A percentile compares a stretch with the other conserved stretches of the same genome.
Conservation (phyloP, 2,888 invertebrate genomes). For the Ormyrus pomaceus region DNA sequence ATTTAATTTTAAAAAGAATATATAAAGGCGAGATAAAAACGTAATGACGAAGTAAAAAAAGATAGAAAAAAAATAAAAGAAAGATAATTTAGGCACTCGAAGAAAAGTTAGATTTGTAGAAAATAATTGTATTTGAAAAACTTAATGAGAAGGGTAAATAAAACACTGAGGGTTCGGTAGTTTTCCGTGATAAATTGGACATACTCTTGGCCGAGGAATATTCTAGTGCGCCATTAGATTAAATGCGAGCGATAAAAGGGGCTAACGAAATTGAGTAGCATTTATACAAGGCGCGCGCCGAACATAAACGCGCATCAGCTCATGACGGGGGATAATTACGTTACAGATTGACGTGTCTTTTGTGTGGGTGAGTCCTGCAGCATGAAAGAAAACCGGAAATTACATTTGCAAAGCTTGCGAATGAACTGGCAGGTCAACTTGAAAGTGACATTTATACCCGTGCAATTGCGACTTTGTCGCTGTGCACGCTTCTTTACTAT, state of each 20-base stretch:
- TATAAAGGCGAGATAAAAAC: too few relatives aligned
- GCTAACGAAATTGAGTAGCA: conserved; percentile 53
- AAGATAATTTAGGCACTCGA: too few relatives aligned
- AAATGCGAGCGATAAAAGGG: conserved; percentile 29
- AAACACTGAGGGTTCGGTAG: not conserved
- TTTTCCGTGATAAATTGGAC: conserved; percentile 11
- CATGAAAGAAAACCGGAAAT: conserved; percentile 64
- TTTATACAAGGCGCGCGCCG: conserved; percentile 38
- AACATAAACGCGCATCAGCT: conserved; percentile 22
- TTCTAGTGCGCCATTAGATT: conserved; percentile 14
- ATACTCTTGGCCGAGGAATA: conserved; percentile 8
- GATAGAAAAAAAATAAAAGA: too few relatives aligned
- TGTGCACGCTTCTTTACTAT: not conserved
- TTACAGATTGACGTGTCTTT: conserved; percentile 61
- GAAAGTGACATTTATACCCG: conserved; percentile 51
- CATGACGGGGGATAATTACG: conserved; percentile 61
- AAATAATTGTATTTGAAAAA: too few relatives aligned
- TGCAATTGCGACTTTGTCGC: conserved; percentile 38
- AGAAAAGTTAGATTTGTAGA: too few relatives aligned
- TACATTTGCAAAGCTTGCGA: conserved; percentile 60
- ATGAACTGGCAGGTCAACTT: conserved; percentile 52
- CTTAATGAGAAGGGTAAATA: too few relatives aligned
- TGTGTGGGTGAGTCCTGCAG: conserved; percentile 59
- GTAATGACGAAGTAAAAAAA: too few relatives aligned
- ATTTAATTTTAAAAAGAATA: too few relatives aligned